Conservation (phyloP, 2,888 invertebrate genomes). For the Pteria penguin region DNA sequence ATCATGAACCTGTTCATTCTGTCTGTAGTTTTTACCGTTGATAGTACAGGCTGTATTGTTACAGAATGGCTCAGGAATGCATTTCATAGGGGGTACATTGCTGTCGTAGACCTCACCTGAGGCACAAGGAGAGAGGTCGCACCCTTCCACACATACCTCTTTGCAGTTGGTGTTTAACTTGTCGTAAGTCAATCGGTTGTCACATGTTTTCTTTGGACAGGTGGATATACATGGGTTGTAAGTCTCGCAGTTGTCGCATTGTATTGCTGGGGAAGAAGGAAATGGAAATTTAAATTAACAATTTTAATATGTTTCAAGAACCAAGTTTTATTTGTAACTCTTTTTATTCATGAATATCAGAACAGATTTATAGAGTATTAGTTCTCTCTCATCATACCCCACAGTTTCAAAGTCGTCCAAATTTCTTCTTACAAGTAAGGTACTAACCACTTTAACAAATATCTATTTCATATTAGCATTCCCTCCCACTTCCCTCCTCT, state of each 20-base stretch:
- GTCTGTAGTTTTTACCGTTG: conserved; percentile 85
- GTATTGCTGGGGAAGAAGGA: conserved; percentile 93
- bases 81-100: conserved; percentile 84
- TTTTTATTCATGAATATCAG: no score
- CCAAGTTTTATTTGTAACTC: no score
- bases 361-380: no score
- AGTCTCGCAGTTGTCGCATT: conserved; percentile 91
- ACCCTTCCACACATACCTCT: conserved; percentile 83
- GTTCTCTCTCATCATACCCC: no score
- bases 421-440: no score
- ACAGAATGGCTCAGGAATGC: conserved; percentile 88
- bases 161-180: conserved; percentile 84
- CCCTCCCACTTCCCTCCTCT: not conserved
- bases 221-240: conserved; percentile 91
- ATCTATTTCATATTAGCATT: no score
- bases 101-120: conserved; percentile 88
- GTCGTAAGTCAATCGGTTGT: conserved; percentile 85
- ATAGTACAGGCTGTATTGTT: conserved; percentile 86
- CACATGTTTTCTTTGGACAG: conserved; percentile 92
- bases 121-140: conserved; percentile 87
- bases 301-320: no score
- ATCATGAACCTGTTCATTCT: conserved; percentile 88
- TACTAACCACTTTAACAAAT: no score
- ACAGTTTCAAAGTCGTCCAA: no score
- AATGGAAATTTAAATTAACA: no score